Conservation (phyloP, 2,113 vertebrate species). For the Triplophysa tibetana region DNA sequence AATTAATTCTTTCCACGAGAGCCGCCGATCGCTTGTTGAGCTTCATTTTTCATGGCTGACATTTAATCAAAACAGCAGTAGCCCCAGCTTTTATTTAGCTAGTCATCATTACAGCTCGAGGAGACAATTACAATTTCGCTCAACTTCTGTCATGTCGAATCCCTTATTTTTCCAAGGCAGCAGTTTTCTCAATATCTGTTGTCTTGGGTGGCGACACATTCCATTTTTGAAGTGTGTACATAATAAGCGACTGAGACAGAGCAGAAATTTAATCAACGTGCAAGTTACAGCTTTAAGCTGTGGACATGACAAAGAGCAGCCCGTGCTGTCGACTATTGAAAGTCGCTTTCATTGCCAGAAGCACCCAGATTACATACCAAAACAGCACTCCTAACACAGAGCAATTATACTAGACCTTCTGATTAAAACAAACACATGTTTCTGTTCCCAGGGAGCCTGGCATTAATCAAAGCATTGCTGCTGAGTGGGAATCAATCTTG, state of each 20-base stretch:
- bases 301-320: conserved; percentile 58
- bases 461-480: conserved; percentile 51
- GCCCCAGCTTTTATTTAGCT: conserved; percentile 51
- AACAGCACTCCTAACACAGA: conserved; percentile 48
- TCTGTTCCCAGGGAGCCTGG: conserved; percentile 44
- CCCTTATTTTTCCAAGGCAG: conserved; percentile 51
- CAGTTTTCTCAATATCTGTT: conserved; percentile 50
- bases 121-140: conserved; percentile 61
- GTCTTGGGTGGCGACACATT: conserved; percentile 45
- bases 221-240: conserved; percentile 51
- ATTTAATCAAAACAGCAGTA: conserved; percentile 52
- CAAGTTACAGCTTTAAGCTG: conserved; percentile 61
- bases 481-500: conserved; percentile 59
- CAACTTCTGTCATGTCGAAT: conserved; percentile 59
- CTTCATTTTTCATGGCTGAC: conserved; percentile 54
- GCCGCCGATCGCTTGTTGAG: conserved; percentile 30
- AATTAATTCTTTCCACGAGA: conserved; percentile 46
- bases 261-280: conserved; percentile 60
- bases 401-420: conserved; percentile 60
- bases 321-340: conserved; percentile 60
- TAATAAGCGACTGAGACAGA: conserved; percentile 58
- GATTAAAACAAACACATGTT: conserved; percentile 63
- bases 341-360: conserved; percentile 53
- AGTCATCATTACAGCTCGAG: conserved; percentile 53
- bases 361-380: conserved; percentile 62